Evolutionary conservation across 2,888 invertebrate species (phyloP).

Genomic region (Chromoteleia sp.): DNA sequence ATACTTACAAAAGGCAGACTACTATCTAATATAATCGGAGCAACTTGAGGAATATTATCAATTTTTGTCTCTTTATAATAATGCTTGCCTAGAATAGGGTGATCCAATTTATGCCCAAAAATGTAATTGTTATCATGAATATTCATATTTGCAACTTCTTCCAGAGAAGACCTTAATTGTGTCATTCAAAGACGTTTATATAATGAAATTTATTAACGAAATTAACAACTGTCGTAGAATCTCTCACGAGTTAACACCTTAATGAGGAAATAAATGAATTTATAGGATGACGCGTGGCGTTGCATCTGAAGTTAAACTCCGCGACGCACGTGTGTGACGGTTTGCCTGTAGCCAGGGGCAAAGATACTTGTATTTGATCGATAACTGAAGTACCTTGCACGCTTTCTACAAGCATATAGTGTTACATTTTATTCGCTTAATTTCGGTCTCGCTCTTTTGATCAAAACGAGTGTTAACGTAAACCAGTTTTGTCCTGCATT

Average conservation of each 20-base stretch:
- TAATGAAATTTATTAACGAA: not conserved
- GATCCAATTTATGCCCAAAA: slow-evolving; percentile 27
- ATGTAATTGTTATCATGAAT: not conserved
- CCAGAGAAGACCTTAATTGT: not conserved
- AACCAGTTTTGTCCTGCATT: too few relatives aligned
- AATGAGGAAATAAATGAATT: not conserved
- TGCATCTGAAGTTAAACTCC: not conserved
- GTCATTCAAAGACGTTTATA: not conserved
- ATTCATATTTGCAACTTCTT: slow-evolving; percentile 6
- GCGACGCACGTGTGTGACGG: not conserved
- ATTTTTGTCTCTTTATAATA: slow-evolving; percentile 4
- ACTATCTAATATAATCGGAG: slow-evolving; percentile 24
- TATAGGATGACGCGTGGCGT: not conserved
- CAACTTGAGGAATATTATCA: not conserved
- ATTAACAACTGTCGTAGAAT: too few relatives aligned
- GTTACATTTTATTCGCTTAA: slow-evolving; percentile 4
- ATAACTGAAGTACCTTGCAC: slow-evolving; percentile 29
- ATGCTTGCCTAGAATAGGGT: slow-evolving; percentile 38
- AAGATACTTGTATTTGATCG: slow-evolving; percentile 49
- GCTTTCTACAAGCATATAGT: not conserved
- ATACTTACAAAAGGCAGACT: slow-evolving; percentile 38
- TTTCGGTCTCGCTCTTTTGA: not conserved
- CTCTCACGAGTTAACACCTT: not conserved
- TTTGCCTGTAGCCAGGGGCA: slow-evolving; percentile 21
- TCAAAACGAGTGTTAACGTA: too few relatives aligned